phyloP scores from a whole-genome alignment of 2,113 vertebrate genomes.

The Asarcornis scutulata region DNA sequence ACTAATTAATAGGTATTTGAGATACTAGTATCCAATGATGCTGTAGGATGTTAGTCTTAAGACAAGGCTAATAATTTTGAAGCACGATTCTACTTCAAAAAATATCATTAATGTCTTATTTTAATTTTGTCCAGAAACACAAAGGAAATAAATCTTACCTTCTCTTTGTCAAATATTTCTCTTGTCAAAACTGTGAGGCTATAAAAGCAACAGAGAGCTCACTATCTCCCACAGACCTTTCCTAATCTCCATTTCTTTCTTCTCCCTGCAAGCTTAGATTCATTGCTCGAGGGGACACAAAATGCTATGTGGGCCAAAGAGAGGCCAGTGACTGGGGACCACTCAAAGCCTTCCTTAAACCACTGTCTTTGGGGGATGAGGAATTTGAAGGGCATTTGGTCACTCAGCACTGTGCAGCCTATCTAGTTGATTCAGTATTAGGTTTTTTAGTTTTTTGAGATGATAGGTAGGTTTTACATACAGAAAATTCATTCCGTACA shows the following conservation, averaged over 20 bases:
- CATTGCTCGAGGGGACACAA: too few relatives aligned
- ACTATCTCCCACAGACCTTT: not conserved
- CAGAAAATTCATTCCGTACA: not conserved
- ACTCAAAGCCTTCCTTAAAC: not conserved
- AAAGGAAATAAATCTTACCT: not conserved
- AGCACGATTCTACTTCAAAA: not conserved
- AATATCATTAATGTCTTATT: not conserved
- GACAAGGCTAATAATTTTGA: not conserved
- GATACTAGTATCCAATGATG: not conserved
- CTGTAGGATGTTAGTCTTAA: not conserved
- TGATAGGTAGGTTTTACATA: not conserved
- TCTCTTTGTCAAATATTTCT: not conserved
- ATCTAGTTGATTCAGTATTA: not conserved
- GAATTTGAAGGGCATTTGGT: not conserved
- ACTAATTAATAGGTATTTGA: not conserved
- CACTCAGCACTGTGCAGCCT: too few relatives aligned
- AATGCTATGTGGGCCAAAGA: accelerated
- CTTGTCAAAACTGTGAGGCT: not conserved
- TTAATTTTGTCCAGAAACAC: not conserved
- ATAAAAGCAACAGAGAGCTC: not conserved
- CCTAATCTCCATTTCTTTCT: not conserved
- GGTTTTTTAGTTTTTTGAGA: not conserved
- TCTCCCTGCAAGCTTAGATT: not conserved
- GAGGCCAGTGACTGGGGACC: not conserved
- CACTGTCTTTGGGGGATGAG: not conserved